Percentiles rank a stretch among this genome's conserved stretches.
Evolutionary conservation across 30 jellyfish, hydroid and myxozoan species (phyloP).

Genomic region (Cassiopea xamachana): DNA sequence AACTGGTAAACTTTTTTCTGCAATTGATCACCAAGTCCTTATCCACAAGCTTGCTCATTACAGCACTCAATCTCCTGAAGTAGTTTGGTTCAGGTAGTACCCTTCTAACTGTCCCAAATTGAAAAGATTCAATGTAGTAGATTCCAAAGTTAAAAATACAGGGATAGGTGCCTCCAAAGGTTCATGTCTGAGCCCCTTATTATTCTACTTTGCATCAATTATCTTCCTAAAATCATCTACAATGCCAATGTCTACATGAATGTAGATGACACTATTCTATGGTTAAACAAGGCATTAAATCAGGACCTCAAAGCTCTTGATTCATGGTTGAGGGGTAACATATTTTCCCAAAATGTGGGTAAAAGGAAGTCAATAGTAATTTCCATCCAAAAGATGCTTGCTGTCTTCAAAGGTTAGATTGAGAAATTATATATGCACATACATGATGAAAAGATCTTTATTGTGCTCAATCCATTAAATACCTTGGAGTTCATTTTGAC

Average conservation of each 20-base stretch:
- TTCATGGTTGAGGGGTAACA: no score
- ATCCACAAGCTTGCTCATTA: conserved; percentile 36
- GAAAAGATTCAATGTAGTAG: conserved; percentile 25
- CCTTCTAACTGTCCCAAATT: conserved; percentile 31
- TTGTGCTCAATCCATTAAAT: no score
- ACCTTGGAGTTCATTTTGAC: no score
- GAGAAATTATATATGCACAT: no score
- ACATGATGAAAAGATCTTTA: no score
- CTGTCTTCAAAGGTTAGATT: no score
- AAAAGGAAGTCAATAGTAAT: no score
- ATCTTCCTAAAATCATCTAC: no score
- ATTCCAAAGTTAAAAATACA: conserved; percentile 30
- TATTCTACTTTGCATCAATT: not conserved
- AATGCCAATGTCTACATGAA: not conserved
- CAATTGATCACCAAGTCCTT: conserved; percentile 58
- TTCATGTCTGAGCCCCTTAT: conserved; percentile 9
- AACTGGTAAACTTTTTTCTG: conserved; percentile 68
- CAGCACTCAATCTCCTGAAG: conserved; percentile 54
- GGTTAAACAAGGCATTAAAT: not conserved
- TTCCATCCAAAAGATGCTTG: no score
- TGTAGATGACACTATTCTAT: no score
- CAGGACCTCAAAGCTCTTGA: no score
- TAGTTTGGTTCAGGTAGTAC: conserved; percentile 41
- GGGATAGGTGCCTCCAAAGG: conserved; percentile 64
- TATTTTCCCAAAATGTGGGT: no score